phyloP scores from a whole-genome alignment of 2,113 vertebrate species.

The Petrocephalus microphthalmus region DNA sequence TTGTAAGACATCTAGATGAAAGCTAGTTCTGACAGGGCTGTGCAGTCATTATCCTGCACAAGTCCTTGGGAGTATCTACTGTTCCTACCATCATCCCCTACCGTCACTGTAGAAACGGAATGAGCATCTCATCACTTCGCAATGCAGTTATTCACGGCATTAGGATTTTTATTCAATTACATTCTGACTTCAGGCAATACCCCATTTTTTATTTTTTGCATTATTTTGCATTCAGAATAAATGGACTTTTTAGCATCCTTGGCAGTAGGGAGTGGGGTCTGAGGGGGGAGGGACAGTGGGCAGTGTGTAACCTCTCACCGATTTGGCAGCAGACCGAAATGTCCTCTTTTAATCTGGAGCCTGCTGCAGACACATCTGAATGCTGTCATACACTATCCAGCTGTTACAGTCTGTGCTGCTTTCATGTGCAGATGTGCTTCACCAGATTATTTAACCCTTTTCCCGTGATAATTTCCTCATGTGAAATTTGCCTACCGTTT shows the following conservation, averaged over 20 bases:
- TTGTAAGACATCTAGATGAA: not conserved
- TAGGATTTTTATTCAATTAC: not conserved
- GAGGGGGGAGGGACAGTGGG: not conserved
- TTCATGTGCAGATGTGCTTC: not conserved
- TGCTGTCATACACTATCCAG: not conserved
- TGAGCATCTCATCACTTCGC: not conserved
- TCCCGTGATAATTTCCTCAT: no score
- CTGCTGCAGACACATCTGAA: not conserved
- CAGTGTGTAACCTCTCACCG: not conserved
- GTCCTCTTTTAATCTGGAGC: not conserved
- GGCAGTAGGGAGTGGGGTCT: not conserved
- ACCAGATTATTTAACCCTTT: not conserved
- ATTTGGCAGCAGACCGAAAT: not conserved
- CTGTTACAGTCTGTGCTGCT: not conserved
- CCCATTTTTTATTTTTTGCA: not conserved
- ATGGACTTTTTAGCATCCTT: not conserved
- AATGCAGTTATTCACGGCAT: not conserved
- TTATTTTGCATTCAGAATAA: not conserved
- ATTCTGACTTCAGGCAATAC: not conserved
- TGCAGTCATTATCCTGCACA: not conserved
- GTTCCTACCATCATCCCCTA: not conserved
- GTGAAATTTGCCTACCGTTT: no score
- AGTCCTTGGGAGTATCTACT: not conserved
- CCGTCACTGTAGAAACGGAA: not conserved
- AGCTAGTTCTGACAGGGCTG: not conserved